Evolutionary conservation across 2,888 invertebrate genomes (phyloP).

Genomic region (Pediacus dermestoides): DNA sequence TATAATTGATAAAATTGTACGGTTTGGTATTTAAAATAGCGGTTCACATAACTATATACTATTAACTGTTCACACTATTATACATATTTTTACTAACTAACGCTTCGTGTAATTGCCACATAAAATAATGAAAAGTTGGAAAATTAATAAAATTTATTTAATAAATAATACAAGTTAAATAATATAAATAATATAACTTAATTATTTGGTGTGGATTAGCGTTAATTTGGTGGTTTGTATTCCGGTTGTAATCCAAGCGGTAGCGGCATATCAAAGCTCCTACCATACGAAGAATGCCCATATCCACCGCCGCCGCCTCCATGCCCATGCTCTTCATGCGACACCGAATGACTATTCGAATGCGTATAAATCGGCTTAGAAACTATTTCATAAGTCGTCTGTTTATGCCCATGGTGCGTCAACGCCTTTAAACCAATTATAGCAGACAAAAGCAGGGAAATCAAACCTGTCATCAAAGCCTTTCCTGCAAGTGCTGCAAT

Average conservation of each 20-base stretch:
- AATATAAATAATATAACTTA: slow-evolving; percentile 11
- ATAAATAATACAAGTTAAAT: too few relatives aligned
- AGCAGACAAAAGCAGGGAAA: slow-evolving; percentile 74
- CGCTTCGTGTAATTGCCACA: too few relatives aligned
- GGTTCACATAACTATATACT: too few relatives aligned
- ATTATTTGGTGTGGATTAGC: slow-evolving; percentile 22
- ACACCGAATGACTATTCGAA: slow-evolving; percentile 62
- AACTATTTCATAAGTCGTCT: slow-evolving; percentile 79
- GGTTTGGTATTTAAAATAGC: too few relatives aligned
- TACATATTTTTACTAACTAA: too few relatives aligned
- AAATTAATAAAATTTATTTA: slow-evolving; percentile 22
- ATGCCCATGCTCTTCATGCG: slow-evolving; percentile 60
- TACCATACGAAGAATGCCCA: slow-evolving; percentile 55
- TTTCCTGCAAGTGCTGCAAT: slow-evolving; percentile 78
- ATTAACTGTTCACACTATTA: too few relatives aligned
- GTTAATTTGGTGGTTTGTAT: slow-evolving; percentile 67
- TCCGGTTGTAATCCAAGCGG: slow-evolving; percentile 48
- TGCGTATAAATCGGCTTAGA: slow-evolving; percentile 76
- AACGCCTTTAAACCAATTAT: slow-evolving; percentile 73
- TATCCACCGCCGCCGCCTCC: slow-evolving; percentile 47
- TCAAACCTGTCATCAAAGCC: slow-evolving; percentile 76
- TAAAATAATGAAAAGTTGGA: too few relatives aligned
- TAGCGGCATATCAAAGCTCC: slow-evolving; percentile 51
- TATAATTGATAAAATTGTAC: too few relatives aligned
- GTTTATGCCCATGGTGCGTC: slow-evolving; percentile 62